A percentile compares a stretch with the other conserved stretches of the same genome.
These are phyloP conservation scores for Tetrax tetrax DNA, from an alignment of 2,113 vertebrate genomes.

Conservation along the genomic window DNA sequence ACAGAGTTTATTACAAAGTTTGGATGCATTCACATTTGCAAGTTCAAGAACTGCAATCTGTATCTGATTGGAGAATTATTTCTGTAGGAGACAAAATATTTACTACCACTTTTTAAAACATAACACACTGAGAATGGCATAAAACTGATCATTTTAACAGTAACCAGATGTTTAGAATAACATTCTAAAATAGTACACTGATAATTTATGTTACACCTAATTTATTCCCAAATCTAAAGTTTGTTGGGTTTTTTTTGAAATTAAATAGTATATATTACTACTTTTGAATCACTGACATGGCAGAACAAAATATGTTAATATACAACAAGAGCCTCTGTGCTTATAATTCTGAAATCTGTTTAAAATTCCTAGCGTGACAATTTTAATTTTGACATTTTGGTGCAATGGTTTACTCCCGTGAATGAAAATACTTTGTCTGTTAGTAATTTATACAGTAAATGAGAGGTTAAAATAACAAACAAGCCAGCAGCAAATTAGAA, in stretches of 20 bases:
- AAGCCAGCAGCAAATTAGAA: constrained; percentile 62
- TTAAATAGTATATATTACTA: background rate
- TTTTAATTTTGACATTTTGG: constrained; percentile 14
- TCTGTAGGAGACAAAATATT: background rate
- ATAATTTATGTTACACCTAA: background rate
- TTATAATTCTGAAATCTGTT: background rate
- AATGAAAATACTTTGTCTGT: constrained; percentile 64
- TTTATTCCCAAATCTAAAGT: background rate
- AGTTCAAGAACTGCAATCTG: background rate
- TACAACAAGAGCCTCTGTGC: background rate
- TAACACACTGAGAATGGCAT: background rate
- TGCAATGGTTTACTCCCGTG: background rate
- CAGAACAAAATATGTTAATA: background rate
- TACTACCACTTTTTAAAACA: background rate
- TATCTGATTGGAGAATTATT: background rate
- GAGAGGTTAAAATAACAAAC: constrained; percentile 64
- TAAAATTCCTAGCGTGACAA: background rate
- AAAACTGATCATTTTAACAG: background rate
- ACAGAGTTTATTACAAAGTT: background rate
- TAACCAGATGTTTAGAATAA: background rate
- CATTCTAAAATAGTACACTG: background rate
- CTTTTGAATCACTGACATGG: background rate
- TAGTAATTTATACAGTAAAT: constrained; percentile 61
- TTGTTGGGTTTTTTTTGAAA: background rate
- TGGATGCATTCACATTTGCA: background rate